Evolutionary conservation across 2,113 vertebrate genomes (phyloP), one percentile per base, ranked within the genome.

Genomic region (Irena cyanogastra): DNA sequence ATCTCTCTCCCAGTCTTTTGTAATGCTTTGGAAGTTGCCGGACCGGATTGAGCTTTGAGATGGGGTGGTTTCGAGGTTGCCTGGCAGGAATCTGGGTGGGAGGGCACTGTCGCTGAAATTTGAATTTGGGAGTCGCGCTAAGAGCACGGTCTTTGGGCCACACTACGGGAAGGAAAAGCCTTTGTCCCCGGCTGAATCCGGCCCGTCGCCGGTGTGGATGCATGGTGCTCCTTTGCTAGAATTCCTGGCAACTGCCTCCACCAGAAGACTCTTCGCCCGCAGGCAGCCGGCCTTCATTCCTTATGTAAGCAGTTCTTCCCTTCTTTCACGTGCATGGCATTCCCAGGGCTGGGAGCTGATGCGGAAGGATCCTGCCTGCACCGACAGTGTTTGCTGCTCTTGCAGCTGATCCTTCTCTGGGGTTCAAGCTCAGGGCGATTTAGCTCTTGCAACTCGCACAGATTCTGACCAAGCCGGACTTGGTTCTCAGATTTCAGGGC

Each of bases 51-150:
- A 45, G 21, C 1, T 59, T 49, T 23, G 35, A 21, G 9, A 14
- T 8, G 65, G 65, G 81, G 69, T 79, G 93, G 96, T 97, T 96
- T 96, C 94, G 37, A 84, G 69, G 37, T 44, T 91, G 95, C 71
- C 83, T n/a, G 87, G 78, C 85, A 88, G 93, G 93, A 90, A 94
- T 86, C 82, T 63, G 59, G 89, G 89, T 94, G 94, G 93, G 93
- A 95, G 93, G 90, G 76, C 72, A 33, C 59, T 28, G 83, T 4
- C 12, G 33, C 71, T 72, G 96, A 94, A 84, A 84, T 92, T 33
- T 70, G 91, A 79, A 54, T 87, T 52, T 8, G 11, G 60, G 91
- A 95, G 74, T 71, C 74, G 24, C 23, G 1, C 49, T 13, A 50
- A 19, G 71, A 90, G 11, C 71, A 66, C 64, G 50, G 5, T 17